Conservation (phyloP, 1,140 invertebrate genomes). For the Conopomorpha cramerella region DNA sequence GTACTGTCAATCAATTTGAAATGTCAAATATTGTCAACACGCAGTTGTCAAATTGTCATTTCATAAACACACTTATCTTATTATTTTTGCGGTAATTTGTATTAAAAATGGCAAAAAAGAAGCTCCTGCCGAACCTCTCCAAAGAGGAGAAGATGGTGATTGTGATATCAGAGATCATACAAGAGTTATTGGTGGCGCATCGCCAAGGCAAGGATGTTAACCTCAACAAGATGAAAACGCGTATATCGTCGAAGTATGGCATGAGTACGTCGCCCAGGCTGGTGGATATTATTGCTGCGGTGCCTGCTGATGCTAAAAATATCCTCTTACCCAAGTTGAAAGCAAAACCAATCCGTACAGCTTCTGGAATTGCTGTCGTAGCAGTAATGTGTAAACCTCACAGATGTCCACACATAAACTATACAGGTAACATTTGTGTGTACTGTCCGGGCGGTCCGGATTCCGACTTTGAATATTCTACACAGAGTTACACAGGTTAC, state of each 20-base stretch:
- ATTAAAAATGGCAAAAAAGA: constrained; percentile 44
- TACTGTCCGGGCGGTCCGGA: constrained; percentile 99
- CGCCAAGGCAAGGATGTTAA: constrained; percentile 88
- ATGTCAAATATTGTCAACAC: too few species aligned
- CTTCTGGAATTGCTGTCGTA: constrained; percentile 98
- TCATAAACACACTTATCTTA: constrained; percentile 1
- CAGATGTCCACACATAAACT: constrained; percentile 98
- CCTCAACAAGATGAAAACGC: constrained; percentile 91
- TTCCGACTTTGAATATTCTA: constrained; percentile 99
- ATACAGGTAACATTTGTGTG: constrained; percentile 99
- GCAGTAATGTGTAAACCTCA: constrained; percentile 99
- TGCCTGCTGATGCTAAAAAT: constrained; percentile 90
- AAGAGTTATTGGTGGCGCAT: constrained; percentile 87
- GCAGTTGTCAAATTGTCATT: too few species aligned
- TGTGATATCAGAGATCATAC: constrained; percentile 94
- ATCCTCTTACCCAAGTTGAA: constrained; percentile 85
- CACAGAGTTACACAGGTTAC: constrained; percentile 99
- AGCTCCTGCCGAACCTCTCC: constrained; percentile 58
- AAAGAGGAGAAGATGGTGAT: constrained; percentile 82
- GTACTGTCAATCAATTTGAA: too few species aligned
- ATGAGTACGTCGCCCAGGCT: constrained; percentile 89
- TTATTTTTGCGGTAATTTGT: not conserved
- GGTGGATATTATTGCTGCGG: constrained; percentile 98
- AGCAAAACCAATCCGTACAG: constrained; percentile 93
- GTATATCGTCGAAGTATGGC: constrained; percentile 92